Evolutionary conservation across 1,140 invertebrate genomes (phyloP).

Genomic region (Eciton burchellii): DNA sequence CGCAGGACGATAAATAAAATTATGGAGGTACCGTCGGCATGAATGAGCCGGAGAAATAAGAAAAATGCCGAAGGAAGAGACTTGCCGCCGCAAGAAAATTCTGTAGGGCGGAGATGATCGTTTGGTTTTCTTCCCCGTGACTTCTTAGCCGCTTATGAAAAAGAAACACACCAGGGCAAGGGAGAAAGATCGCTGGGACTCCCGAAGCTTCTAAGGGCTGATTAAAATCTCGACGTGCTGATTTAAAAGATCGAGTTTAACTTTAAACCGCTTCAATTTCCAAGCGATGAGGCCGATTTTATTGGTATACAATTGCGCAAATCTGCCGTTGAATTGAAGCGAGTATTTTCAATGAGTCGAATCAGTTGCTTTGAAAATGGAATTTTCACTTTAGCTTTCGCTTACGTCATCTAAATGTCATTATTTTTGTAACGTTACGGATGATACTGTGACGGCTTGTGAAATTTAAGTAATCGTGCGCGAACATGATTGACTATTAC

Average conservation of each 20-base stretch:
- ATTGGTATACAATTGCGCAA: conserved; percentile 28
- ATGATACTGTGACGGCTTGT: conserved; percentile 22
- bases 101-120: neutral
- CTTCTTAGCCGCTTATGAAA: conserved; percentile 55
- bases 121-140: conserved; percentile 30
- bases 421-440: conserved; percentile 32
- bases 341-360: conserved; percentile 13
- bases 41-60: neutral
- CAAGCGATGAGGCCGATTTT: conserved; percentile 38
- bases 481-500: conserved; percentile 26
- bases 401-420: conserved; percentile 47
- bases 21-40: conserved; percentile 10
- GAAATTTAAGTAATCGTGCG: conserved; percentile 37
- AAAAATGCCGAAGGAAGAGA: conserved; percentile 29
- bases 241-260: conserved; percentile 53
- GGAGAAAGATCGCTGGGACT: neutral
- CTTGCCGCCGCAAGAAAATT: neutral
- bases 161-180: conserved; percentile 40
- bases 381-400: conserved; percentile 45
- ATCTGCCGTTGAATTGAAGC: conserved; percentile 27
- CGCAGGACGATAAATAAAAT: conserved; percentile 59
- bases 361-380: conserved; percentile 1
- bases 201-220: conserved; percentile 43
- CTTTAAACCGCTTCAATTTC: conserved; percentile 49
- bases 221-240: conserved; percentile 61